phyloP scores from a whole-genome alignment of 2,113 vertebrate species.

The Mionectes macconnelli region DNA sequence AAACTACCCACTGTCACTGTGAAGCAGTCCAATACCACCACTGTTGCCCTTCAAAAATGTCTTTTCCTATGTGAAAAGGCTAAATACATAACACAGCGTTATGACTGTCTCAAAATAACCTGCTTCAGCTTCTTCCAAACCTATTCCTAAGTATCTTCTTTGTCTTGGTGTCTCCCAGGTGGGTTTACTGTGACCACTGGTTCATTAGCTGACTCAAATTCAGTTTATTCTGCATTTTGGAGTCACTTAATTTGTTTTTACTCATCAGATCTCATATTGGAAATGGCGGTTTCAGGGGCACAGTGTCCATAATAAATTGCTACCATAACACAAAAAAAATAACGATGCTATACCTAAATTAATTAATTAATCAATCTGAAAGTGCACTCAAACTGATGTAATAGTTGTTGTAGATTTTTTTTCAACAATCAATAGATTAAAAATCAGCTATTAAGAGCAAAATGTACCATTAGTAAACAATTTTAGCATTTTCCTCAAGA shows the following conservation, averaged over 20 bases:
- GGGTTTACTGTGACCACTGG: not conserved
- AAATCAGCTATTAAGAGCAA: not conserved
- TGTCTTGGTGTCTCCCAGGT: not conserved
- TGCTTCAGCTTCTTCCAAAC: not conserved
- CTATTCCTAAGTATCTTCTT: not conserved
- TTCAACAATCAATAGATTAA: not conserved
- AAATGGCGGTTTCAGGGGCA: fast-evolving
- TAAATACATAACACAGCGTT: not conserved
- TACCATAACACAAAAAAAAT: not conserved
- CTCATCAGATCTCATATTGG: not conserved
- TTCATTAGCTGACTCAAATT: not conserved
- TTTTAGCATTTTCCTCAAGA: not conserved
- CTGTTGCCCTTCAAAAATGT: not conserved
- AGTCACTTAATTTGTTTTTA: not conserved
- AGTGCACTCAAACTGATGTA: not conserved
- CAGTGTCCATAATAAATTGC: not conserved
- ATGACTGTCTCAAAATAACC: not conserved
- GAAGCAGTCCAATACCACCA: not conserved
- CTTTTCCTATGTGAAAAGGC: not conserved
- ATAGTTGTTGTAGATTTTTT: not conserved
- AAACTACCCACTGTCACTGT: not conserved
- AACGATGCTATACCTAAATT: not conserved
- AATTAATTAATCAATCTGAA: not conserved
- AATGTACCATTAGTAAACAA: not conserved
- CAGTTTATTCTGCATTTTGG: not conserved